Base-by-base conservation (phyloP, 2,113 vertebrate species). In the Austrofundulus limnaeus region DNA sequence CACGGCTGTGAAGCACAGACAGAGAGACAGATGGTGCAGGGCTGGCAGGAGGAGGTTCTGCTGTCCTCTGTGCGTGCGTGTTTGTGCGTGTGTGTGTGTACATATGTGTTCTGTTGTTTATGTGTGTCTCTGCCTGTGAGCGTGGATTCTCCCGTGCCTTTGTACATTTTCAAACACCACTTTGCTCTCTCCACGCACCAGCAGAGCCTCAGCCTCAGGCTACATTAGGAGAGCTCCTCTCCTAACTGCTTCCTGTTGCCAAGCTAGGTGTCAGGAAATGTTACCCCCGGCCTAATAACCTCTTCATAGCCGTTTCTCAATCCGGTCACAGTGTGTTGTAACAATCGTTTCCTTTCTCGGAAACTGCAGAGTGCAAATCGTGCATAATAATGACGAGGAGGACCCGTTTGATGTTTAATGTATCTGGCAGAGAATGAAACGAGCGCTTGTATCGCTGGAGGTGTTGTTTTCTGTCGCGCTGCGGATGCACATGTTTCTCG, bases 11-110 rank as follows among this genome's bases (percentile, higher is more conserved):
- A 89, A 82, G 88, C 83, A 89, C 88, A 90, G 88, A 91, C 86
- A 88, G 77, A 75, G 85, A 85, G 90, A 89, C 88, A 91, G 90
- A 91, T 91, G 90, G 89, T 87, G 80, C 83, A 87, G 83, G 85
- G 82, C 85, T 90, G 89, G 87, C 87, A 88, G 75, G 83, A 81
- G 85, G 85, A 90, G 83, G 84, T 73, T 87, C 75, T 81, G 72
- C 84, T 84, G 63, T 89, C 79, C 81, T 87, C 64, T 70, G 66
- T 51, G 70, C 14, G 28, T 24, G 69, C 62, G 39, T 69, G 62
- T 37, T 66, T 51, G 62, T 56, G 42, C 17, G 56, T 53, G 31
- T 38, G 63, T 67, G 70, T 45, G 10, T 70, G 48, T 70, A 34
- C 50, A 54, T 38, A 54, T 54, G 31, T 5, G 19, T 54, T 54